Conservation (phyloP, 1,140 invertebrate genomes). For the Harpegnathos saltator region DNA sequence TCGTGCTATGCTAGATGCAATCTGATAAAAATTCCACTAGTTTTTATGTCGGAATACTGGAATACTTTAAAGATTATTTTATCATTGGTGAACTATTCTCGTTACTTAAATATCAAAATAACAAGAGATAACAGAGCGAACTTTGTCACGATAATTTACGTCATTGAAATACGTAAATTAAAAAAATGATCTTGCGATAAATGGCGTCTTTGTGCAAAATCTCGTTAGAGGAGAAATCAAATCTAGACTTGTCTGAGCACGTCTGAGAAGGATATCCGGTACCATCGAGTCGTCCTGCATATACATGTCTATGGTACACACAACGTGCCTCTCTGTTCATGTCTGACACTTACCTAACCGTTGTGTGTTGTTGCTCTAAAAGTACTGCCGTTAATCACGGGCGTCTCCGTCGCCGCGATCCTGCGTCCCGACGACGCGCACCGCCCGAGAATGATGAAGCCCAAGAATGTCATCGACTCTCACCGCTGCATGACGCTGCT, state of each 20-base stretch:
- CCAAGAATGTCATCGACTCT: slow-evolving; percentile 42
- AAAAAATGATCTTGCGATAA: not conserved
- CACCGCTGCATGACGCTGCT: slow-evolving; percentile 41
- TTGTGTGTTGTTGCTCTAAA: slow-evolving; percentile 32
- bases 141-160: too few relatives aligned
- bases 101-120: too few relatives aligned
- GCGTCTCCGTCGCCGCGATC: slow-evolving; percentile 61
- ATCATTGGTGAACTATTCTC: too few relatives aligned
- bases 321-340: slow-evolving; percentile 8
- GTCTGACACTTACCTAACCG: slow-evolving; percentile 63
- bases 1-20: too few relatives aligned
- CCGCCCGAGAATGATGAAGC: slow-evolving; percentile 17
- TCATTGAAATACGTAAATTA: too few relatives aligned
- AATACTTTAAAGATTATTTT: too few relatives aligned
- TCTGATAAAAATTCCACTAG: too few relatives aligned
- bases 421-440: slow-evolving; percentile 49
- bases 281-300: not conserved
- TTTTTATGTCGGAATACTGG: too few relatives aligned
- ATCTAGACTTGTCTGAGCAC: not conserved
- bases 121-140: too few relatives aligned
- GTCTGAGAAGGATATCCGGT: not conserved
- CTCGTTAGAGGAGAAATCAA: not conserved
- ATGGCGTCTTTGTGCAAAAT: slow-evolving; percentile 20
- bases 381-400: slow-evolving; percentile 52
- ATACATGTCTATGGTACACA: not conserved